phyloP scores from a whole-genome alignment of 1,140 invertebrate genomes.

The Pogonomyrmex barbatus region DNA sequence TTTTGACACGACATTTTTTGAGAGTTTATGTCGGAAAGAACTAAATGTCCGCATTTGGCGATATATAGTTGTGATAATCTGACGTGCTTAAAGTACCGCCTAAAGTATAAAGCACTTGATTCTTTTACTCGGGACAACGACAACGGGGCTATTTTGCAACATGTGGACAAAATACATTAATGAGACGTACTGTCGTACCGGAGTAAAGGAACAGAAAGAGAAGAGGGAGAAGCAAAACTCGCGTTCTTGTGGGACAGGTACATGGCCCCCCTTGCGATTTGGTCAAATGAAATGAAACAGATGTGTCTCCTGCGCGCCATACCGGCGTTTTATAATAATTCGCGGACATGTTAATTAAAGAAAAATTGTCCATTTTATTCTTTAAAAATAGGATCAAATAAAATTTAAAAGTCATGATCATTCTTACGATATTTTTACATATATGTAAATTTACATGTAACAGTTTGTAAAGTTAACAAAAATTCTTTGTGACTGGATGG shows the following conservation, averaged over 20 bases:
- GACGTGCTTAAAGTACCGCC: neutral
- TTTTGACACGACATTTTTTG: constrained; percentile 1
- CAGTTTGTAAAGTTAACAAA: neutral
- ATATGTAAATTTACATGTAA: neutral
- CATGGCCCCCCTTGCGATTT: constrained; percentile 65
- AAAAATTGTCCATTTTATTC: too few relatives aligned
- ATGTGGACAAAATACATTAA: constrained; percentile 35
- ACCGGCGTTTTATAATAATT: constrained; percentile 5
- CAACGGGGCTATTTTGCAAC: neutral
- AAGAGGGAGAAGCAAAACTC: constrained; percentile 10
- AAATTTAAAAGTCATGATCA: neutral
- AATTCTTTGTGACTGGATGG: neutral
- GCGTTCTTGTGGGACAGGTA: constrained; percentile 67
- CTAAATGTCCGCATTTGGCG: neutral
- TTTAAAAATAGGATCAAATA: too few relatives aligned
- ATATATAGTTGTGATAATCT: constrained; percentile 32
- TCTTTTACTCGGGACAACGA: constrained; percentile 21
- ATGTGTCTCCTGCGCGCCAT: constrained; percentile 30
- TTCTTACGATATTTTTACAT: neutral
- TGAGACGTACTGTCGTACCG: constrained; percentile 49
- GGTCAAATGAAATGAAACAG: constrained; percentile 53
- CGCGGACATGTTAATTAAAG: neutral
- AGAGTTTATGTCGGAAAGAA: constrained; percentile 9
- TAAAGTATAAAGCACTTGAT: constrained; percentile 9
- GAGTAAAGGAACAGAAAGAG: constrained; percentile 44